These are phyloP conservation scores for Pangasius macronema DNA, from an alignment of 2,797 vertebrate genomes.

Conservation along the genomic window DNA sequence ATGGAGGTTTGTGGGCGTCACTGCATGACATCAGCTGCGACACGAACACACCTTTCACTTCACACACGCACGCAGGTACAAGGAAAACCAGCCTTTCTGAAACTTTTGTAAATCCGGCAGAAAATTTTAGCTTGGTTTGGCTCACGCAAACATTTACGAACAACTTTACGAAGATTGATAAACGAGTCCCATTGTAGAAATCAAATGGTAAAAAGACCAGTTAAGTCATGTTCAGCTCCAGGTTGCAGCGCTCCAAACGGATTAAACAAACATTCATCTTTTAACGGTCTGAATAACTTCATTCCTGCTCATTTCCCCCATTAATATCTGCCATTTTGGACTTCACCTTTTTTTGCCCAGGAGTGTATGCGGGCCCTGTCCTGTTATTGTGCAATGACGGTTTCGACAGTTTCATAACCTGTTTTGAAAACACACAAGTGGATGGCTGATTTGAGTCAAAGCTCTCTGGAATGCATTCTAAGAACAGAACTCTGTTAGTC, in stretches of 20 bases:
- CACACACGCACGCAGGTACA: not conserved
- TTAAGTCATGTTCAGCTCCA: too few relatives aligned
- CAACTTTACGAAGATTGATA: not conserved
- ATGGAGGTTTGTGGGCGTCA: not conserved
- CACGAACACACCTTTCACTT: not conserved
- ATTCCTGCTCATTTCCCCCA: too few relatives aligned
- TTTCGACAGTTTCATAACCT: not conserved
- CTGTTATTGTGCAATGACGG: not conserved
- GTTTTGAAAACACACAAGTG: not conserved
- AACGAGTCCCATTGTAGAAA: too few relatives aligned
- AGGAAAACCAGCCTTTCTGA: not conserved
- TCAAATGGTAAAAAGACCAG: too few relatives aligned
- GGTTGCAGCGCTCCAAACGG: too few relatives aligned
- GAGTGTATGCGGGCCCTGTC: not conserved
- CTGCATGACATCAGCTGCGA: not conserved
- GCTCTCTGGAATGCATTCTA: not conserved
- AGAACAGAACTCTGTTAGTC: not conserved
- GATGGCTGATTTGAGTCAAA: too few relatives aligned
- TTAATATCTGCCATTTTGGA: too few relatives aligned
- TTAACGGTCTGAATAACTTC: too few relatives aligned
- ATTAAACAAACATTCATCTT: too few relatives aligned
- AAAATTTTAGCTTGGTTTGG: not conserved
- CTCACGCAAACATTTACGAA: not conserved
- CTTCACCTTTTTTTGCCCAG: too few relatives aligned
- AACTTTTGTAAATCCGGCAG: not conserved